Evolutionary conservation across 2,113 vertebrate species (phyloP), one percentile per base, ranked within the genome.

Genomic region (Gymnobelideus leadbeateri): DNA sequence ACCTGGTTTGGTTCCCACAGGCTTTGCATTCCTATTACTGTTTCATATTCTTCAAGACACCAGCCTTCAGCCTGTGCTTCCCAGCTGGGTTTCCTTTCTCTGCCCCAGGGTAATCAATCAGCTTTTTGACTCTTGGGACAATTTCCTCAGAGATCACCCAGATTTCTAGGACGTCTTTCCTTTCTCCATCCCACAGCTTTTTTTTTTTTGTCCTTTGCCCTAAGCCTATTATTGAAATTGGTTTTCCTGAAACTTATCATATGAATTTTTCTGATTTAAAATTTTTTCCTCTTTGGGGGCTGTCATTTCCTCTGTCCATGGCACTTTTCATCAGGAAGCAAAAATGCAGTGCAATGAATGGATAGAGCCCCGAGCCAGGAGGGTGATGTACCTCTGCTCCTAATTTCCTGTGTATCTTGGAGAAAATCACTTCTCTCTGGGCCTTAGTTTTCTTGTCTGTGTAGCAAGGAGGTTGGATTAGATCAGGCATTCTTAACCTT

Each of bases 71-170:
- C n/a, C 68, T 84, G 26, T 84, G 68, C n/a, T 84, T 43, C 68
- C 61, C 68, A 84, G 68, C n/a, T 84, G 68, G 68, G n/a, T 84
- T 84, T 84, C n/a, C n/a, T 84, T 84, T 84, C 68, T 84, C 68
- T 84, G 68, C n/a, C 19, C 68, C 2, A 6, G 19, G 68, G n/a
- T 84, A 84, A 84, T 84, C 68, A 84, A 84, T 84, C n/a, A 84
- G n/a, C n/a, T 19, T 84, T 84, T 84, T 84, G 68, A 11, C 68
- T 84, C 68, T 43, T 43, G 68, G 68, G n/a, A 84, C 7, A 8
- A 84, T 84, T 84, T 43, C 68, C 68, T 84, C 68, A 84, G 43
- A 84, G 68, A 84, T 84, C 68, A 84, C 43, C n/a, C 68, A 84
- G n/a, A 84, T 84, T 84, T 84, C 68, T 84, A 84, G 68, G 68